Evolutionary conservation across 2,797 vertebrate species (phyloP).

Genomic region (Anableps anableps): DNA sequence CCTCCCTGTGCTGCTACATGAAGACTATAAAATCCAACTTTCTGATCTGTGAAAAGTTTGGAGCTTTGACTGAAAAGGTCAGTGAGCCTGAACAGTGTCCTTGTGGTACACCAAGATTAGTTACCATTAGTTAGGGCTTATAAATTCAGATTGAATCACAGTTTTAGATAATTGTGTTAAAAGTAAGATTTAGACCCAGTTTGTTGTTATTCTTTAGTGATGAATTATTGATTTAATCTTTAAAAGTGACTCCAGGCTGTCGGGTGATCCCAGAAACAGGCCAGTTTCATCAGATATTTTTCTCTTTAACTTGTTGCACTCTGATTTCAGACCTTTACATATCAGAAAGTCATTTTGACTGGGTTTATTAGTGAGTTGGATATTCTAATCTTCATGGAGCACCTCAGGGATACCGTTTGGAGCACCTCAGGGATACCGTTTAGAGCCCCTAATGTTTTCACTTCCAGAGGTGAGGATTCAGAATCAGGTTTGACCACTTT

Average conservation of each 20-base stretch:
- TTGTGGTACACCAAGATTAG: background rate
- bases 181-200: background rate
- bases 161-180: background rate
- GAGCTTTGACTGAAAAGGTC: background rate
- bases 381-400: background rate
- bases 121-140: background rate
- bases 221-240: background rate
- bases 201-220: background rate
- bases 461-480: background rate
- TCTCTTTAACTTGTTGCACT: too few relatives aligned
- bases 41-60: background rate
- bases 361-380: background rate
- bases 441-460: background rate
- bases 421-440: background rate
- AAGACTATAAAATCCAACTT: background rate
- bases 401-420: background rate
- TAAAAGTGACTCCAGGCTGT: background rate
- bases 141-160: background rate
- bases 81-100: background rate
- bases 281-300: background rate
- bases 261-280: background rate
- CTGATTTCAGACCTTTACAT: background rate
- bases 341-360: background rate
- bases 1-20: background rate
- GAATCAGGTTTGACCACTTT: slow-evolving; percentile 44